phyloP scores from a whole-genome alignment of 1,140 invertebrate species.

The Leptoteleia sp. region DNA sequence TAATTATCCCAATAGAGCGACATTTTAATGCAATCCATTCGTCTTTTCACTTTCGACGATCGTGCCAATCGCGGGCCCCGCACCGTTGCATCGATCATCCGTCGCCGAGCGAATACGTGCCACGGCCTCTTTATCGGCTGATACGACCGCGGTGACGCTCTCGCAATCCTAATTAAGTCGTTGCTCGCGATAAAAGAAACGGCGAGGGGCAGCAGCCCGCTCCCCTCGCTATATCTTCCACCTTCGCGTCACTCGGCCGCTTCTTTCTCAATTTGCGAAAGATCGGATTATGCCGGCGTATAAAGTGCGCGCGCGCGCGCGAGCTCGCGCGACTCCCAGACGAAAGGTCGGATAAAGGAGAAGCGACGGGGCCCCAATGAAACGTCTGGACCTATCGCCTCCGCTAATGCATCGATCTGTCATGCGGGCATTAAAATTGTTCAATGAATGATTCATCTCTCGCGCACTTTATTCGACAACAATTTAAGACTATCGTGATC shows the following conservation, averaged over 20 bases:
- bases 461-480: neutral
- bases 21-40: constrained; percentile 45
- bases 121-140: constrained; percentile 57
- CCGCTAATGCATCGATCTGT: constrained; percentile 77
- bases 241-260: constrained; percentile 35
- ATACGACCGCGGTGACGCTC: constrained; percentile 53
- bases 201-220: no score
- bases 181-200: constrained; percentile 48
- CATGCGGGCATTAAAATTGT: constrained; percentile 58
- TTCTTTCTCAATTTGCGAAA: constrained; percentile 58
- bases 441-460: constrained; percentile 22
- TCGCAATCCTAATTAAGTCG: constrained; percentile 64
- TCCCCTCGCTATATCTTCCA: no score
- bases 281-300: constrained; percentile 48
- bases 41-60: constrained; percentile 33
- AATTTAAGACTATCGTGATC: neutral
- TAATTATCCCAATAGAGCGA: constrained; percentile 45
- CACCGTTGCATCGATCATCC: constrained; percentile 56
- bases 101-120: constrained; percentile 29
- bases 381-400: constrained; percentile 69
- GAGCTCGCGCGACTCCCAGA: constrained; percentile 27
- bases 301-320: no score
- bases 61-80: constrained; percentile 21
- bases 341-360: constrained; percentile 18
- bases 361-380: constrained; percentile 32